Evolutionary conservation across 2,113 vertebrate genomes (phyloP).

Genomic region (Pteruthius melanotis): DNA sequence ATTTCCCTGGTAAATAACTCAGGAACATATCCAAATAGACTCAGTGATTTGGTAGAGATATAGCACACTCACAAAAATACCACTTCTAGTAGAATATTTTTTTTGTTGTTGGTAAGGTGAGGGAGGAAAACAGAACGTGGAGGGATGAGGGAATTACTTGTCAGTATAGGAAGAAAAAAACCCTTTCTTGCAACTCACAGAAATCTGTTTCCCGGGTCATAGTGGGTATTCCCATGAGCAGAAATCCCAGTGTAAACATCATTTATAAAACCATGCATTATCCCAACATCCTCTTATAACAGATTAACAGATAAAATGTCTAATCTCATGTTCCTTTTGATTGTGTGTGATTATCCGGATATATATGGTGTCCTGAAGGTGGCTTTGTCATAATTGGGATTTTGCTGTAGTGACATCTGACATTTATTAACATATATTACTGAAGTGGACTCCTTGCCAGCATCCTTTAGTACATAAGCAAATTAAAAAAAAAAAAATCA

Average conservation of each 20-base stretch:
- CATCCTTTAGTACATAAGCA: neutral
- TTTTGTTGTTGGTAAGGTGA: neutral
- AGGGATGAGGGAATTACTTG: neutral
- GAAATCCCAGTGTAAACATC: neutral
- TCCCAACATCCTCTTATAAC: neutral
- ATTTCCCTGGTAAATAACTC: neutral
- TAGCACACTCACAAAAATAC: neutral
- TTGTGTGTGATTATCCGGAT: neutral
- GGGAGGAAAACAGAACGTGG: neutral
- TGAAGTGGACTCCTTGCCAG: neutral
- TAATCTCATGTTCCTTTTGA: neutral
- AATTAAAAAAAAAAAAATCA: neutral
- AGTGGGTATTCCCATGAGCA: neutral
- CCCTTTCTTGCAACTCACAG: neutral
- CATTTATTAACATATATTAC: neutral
- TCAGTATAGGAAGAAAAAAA: neutral
- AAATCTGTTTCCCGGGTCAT: neutral
- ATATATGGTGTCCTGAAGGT: neutral
- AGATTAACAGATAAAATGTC: neutral
- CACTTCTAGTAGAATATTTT: neutral
- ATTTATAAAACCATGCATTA: neutral
- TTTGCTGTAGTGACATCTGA: neutral
- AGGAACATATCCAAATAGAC: neutral
- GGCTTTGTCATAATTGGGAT: neutral
- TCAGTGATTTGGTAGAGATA: neutral